phyloP scores from a whole-genome alignment of 2,797 vertebrate species.

The Corythornis leucogaster region DNA sequence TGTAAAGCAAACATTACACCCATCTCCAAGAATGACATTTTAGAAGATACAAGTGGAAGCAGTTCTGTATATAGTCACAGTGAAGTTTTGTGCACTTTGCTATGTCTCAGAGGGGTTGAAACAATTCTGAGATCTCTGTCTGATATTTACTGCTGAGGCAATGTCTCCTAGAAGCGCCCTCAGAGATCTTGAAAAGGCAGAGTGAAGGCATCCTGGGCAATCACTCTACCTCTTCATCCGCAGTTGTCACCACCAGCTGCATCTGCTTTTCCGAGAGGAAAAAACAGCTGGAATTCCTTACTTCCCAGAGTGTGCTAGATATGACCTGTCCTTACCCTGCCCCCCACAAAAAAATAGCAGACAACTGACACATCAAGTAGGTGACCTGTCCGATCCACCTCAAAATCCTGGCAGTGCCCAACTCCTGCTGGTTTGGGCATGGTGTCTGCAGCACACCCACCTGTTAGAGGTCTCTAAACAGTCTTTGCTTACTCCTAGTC shows the following conservation, averaged over 20 bases:
- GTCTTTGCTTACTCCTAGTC: not conserved
- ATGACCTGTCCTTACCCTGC: not conserved
- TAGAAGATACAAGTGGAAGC: not conserved
- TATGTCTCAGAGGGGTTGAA: not conserved
- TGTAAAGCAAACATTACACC: not conserved
- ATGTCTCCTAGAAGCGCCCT: not conserved
- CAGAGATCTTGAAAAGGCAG: slow-evolving; percentile 1
- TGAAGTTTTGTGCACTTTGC: not conserved
- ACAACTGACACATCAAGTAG: not conserved
- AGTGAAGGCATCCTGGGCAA: not conserved
- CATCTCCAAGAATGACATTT: not conserved
- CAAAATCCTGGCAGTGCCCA: not conserved
- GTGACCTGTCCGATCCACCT: not conserved
- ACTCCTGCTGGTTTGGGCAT: not conserved
- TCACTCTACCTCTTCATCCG: not conserved
- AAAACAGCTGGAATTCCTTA: slow-evolving; percentile 18
- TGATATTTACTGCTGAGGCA: not conserved
- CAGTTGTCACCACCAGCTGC: not conserved
- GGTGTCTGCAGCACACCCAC: not conserved
- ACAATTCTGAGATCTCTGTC: not conserved
- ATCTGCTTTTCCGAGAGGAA: not conserved
- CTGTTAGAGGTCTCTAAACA: not conserved
- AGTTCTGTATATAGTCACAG: not conserved
- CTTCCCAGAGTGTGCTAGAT: not conserved
- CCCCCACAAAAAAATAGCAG: not conserved